These are phyloP conservation scores for Gila orcuttii DNA, from an alignment of 2,113 vertebrate species.

Conservation along the genomic window DNA sequence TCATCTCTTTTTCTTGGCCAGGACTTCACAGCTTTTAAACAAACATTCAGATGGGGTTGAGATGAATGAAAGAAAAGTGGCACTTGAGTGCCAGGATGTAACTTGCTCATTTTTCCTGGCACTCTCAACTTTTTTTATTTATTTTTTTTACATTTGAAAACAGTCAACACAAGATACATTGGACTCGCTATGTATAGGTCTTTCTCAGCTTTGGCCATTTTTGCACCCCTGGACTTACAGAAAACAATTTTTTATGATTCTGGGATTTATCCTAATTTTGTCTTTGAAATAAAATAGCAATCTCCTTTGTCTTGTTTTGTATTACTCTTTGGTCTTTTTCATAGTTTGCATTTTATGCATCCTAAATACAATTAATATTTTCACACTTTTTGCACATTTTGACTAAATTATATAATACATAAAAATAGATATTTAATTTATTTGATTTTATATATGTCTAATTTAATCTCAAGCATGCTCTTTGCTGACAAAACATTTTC, in stretches of 20 bases:
- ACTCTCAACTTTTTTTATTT: background rate
- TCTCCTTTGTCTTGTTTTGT: too few relatives aligned
- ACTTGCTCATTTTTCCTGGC: constrained; percentile 50
- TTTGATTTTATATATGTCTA: too few relatives aligned
- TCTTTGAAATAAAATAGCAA: too few relatives aligned
- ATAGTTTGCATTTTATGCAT: too few relatives aligned
- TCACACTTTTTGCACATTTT: too few relatives aligned
- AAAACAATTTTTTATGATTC: background rate
- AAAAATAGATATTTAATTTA: too few relatives aligned
- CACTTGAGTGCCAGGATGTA: constrained; percentile 70
- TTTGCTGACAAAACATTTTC: background rate
- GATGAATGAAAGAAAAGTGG: constrained; percentile 60
- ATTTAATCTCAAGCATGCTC: background rate
- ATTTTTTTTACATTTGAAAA: constrained; percentile 52
- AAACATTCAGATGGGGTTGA: constrained; percentile 63
- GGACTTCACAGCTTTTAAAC: constrained; percentile 69
- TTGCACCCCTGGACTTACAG: background rate
- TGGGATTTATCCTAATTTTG: too few relatives aligned
- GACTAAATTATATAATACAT: too few relatives aligned
- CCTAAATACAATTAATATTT: too few relatives aligned
- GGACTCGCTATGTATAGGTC: background rate
- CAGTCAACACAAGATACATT: constrained; percentile 42
- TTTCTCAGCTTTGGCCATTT: background rate
- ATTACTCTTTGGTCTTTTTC: too few relatives aligned
- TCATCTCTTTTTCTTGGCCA: constrained; percentile 66